Percentiles rank a stretch among this genome's conserved stretches.
Conservation (phyloP, 92 coral and sea anemone species). For the Epizoanthus ramosus region DNA sequence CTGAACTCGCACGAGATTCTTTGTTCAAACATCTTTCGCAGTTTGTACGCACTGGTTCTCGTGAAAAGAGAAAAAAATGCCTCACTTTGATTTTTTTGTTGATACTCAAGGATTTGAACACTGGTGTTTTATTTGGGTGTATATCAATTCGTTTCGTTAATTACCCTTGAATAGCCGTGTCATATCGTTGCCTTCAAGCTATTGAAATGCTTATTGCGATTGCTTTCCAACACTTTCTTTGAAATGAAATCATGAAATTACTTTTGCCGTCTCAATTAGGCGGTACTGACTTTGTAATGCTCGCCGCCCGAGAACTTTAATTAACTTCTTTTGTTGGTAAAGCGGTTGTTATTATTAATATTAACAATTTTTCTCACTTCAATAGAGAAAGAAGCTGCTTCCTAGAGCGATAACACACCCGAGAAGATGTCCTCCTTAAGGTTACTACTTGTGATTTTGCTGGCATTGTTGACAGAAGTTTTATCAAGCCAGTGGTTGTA, state of each 20-base stretch:
- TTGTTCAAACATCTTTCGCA: not conserved
- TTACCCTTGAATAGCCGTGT: conserved; percentile 12
- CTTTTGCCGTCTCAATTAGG: conserved; percentile 36
- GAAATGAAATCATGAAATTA: conserved; percentile 11
- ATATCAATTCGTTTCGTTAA: not conserved
- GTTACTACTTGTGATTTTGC: conserved; percentile 25
- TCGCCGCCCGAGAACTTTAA: conserved; percentile 39
- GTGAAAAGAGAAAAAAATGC: not conserved
- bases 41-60: not conserved
- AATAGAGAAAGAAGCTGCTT: conserved; percentile 32
- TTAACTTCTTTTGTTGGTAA: conserved; percentile 40
- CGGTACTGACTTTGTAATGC: conserved; percentile 32
- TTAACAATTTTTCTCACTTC: conserved; percentile 22
- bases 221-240: conserved; percentile 19
- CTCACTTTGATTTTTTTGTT: not conserved
- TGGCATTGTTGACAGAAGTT: conserved; percentile 39
- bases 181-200: not conserved
- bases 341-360: not conserved
- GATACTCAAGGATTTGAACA: not conserved
- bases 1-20: not conserved
- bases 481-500: conserved; percentile 70
- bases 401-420: not conserved
- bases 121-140: not conserved
- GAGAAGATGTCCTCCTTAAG: conserved; percentile 27
- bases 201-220: conserved; percentile 14